Evolutionary conservation across 2,797 vertebrate genomes (phyloP), one percentile per base, ranked within the genome.

Genomic region (Enteromius argenteus): DNA sequence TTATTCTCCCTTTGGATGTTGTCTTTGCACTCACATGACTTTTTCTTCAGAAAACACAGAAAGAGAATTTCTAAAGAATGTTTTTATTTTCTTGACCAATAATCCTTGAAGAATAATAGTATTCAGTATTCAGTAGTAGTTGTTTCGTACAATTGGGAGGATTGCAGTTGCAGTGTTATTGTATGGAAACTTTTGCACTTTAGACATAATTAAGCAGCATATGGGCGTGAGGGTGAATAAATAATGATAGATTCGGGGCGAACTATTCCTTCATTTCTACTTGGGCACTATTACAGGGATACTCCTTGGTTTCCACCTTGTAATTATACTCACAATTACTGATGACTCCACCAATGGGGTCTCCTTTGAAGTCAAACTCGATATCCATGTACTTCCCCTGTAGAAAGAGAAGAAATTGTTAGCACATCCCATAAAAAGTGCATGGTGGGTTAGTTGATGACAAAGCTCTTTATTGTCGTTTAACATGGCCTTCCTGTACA

Each of bases 301-400:
- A 44, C 64, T 44, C 37, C 21, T 62, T 44, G 64, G n/a, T 77
- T 72, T 75, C 13, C 46, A 75, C 73, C 82, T 80, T 87, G 42
- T 76, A 86, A 80, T 84, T 77, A 86, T 95, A 99, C 98, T 99
- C 92, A 99, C 98, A 99, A 94, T 99, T 99, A 92, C 98, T 99
- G 94, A 99, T 99, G 91, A 99, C 98, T 92, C 98, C 98, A 79
- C 98, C 98, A 85, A 99, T 94, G 0, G 98, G 98, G 90, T 99
- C 98, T 39, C 98, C 98, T 94, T 98, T 99, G 93, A 99, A 99
- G 94, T 99, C 98, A 94, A 99, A 99, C 91, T 99, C 98, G 27
- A 99, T 98, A 92, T 99, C 98, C 98, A 99, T 99, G 88, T 99
- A 99, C 92, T 99, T 99, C 27, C 98, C 98, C 98, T 99, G 93